Evolutionary conservation across 2,888 invertebrate species (phyloP).

Genomic region (Cyrtodaria siliqua): DNA sequence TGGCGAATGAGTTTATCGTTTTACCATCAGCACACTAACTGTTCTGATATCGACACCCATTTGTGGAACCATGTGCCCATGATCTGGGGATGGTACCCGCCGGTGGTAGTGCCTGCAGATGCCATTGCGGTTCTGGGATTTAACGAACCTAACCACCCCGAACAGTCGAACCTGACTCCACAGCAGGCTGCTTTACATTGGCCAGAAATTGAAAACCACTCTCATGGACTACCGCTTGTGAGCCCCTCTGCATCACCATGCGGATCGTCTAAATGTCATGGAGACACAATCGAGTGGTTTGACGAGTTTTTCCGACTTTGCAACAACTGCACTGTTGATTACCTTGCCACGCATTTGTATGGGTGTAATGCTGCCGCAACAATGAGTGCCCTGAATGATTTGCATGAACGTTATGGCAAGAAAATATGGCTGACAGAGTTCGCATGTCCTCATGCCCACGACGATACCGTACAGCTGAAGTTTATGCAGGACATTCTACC

Average conservation of each 20-base stretch:
- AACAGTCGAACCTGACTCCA: conserved; percentile 66
- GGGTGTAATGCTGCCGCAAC: conserved; percentile 34
- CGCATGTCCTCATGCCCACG: conserved; percentile 50
- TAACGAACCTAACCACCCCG: conserved; percentile 70
- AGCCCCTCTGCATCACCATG: conserved; percentile 68
- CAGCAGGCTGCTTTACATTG: conserved; percentile 64
- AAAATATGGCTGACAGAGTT: conserved; percentile 68
- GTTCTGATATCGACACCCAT: conserved; percentile 31
- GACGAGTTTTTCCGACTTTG: conserved; percentile 68
- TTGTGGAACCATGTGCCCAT: conserved; percentile 62
- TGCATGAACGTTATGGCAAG: conserved; percentile 39
- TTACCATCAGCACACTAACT: conserved; percentile 27
- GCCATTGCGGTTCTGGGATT: conserved; percentile 63
- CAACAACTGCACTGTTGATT: conserved; percentile 65
- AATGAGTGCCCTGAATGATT: conserved; percentile 29
- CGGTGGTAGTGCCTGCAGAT: conserved; percentile 34
- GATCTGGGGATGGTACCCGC: conserved; percentile 62
- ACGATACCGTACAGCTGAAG: conserved; percentile 30
- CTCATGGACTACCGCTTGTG: conserved; percentile 56
- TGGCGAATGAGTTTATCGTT: conserved; percentile 44
- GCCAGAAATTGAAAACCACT: conserved; percentile 57
- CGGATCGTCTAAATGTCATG: conserved; percentile 29
- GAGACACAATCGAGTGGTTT: conserved; percentile 63
- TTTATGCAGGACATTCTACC: conserved; percentile 91
- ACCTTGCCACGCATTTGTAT: conserved; percentile 68